phyloP scores from a whole-genome alignment of 1,140 invertebrate genomes.

The Pararge aegeria region DNA sequence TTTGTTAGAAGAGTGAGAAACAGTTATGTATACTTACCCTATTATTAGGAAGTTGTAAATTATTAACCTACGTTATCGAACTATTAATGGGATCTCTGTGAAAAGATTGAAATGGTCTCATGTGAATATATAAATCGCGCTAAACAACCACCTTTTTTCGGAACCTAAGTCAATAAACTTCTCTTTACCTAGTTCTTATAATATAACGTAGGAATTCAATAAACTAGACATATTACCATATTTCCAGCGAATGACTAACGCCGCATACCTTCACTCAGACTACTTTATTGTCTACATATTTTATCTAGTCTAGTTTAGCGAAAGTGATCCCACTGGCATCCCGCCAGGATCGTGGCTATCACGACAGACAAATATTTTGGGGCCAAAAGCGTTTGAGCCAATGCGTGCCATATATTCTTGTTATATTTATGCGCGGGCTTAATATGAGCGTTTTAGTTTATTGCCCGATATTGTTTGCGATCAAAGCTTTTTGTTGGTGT shows the following conservation, averaged over 20 bases:
- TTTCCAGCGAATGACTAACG: background rate
- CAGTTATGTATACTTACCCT: too few species aligned
- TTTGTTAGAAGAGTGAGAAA: too few species aligned
- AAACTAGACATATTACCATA: background rate
- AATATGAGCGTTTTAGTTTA: conserved; percentile 28
- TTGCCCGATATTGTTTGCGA: conserved; percentile 3
- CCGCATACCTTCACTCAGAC: conserved; percentile 7
- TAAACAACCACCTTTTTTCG: too few species aligned
- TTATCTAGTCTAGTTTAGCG: conserved; percentile 36
- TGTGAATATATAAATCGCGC: too few species aligned
- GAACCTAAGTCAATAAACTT: too few species aligned
- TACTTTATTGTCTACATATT: conserved; percentile 24
- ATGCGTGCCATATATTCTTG: conserved; percentile 36
- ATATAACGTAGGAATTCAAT: background rate
- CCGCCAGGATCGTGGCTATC: conserved; percentile 48
- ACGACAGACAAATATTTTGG: conserved; percentile 72
- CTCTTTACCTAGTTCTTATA: too few species aligned
- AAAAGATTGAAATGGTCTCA: too few species aligned
- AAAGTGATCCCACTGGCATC: conserved; percentile 68
- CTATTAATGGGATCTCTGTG: too few species aligned
- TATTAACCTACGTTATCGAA: too few species aligned
- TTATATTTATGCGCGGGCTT: conserved; percentile 37
- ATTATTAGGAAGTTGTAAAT: too few species aligned
- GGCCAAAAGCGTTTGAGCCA: conserved; percentile 51
- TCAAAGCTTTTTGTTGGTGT: conserved; percentile 2